phyloP scores from a whole-genome alignment of 2,797 vertebrate genomes.

The Gymnoscopelus microlampas region DNA sequence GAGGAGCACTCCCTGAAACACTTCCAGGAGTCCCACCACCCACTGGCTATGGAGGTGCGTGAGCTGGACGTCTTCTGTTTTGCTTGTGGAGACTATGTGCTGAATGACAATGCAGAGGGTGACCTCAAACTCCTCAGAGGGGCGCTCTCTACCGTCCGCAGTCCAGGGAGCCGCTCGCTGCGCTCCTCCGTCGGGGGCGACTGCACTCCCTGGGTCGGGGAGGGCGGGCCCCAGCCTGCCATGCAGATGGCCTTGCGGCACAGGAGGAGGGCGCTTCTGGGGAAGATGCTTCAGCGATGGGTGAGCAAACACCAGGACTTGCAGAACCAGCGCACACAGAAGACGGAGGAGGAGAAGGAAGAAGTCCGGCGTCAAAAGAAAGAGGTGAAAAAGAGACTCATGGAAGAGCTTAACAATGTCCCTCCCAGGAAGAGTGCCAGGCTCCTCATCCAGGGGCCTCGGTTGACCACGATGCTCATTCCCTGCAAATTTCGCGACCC shows the following conservation, averaged over 20 bases:
- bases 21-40: conserved; percentile 91
- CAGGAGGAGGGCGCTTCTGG: conserved; percentile 89
- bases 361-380: conserved; percentile 87
- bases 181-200: conserved; percentile 85
- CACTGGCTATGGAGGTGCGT: conserved; percentile 95
- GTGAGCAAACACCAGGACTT: conserved; percentile 83
- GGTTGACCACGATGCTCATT: conserved; percentile 83
- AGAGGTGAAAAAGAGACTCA: conserved; percentile 91
- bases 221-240: conserved; percentile 80
- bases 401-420: conserved; percentile 91
- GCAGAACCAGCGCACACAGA: conserved; percentile 82
- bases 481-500: conserved; percentile 89
- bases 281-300: conserved; percentile 86
- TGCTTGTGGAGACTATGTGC: conserved; percentile 94
- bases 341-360: conserved; percentile 86
- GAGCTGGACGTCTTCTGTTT: conserved; percentile 98
- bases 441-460: conserved; percentile 89
- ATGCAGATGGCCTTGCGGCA: conserved; percentile 93
- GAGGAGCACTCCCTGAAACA: conserved; percentile 95
- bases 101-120: conserved; percentile 96
- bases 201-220: conserved; percentile 73
- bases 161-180: conserved; percentile 86
- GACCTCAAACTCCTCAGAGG: conserved; percentile 95
- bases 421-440: conserved; percentile 96
- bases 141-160: conserved; percentile 89